These are phyloP conservation scores for Sebastes paucispinis DNA, from an alignment of 2,797 vertebrate species.

Conservation along the genomic window DNA sequence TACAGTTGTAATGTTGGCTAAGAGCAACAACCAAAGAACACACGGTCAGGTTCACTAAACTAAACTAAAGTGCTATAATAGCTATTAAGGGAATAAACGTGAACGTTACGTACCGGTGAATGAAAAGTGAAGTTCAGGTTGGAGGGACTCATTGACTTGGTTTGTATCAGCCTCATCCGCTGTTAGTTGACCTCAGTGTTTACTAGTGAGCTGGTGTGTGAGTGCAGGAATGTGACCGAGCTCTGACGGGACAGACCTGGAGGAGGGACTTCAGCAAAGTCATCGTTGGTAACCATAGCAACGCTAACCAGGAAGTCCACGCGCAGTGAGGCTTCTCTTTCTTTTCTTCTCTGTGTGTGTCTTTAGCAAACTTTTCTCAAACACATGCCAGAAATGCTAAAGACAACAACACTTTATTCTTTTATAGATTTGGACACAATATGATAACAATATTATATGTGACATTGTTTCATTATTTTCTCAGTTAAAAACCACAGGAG, in stretches of 20 bases:
- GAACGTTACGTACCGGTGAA: conserved; percentile 37
- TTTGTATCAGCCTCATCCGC: not conserved
- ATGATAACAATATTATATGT: not conserved
- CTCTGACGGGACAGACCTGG: not conserved
- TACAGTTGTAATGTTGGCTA: not conserved
- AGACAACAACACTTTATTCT: too few species aligned
- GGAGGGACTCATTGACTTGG: not conserved
- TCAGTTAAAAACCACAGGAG: not conserved
- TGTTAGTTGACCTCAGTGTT: not conserved
- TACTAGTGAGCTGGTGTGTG: not conserved
- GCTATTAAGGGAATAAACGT: not conserved
- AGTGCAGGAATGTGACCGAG: conserved; percentile 49
- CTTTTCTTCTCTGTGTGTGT: not conserved
- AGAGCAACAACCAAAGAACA: not conserved
- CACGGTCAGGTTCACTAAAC: not conserved
- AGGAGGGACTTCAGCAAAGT: conserved; percentile 42
- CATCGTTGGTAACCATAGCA: conserved; percentile 44
- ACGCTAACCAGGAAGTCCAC: conserved; percentile 54
- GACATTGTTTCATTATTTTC: not conserved
- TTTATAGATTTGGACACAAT: not conserved
- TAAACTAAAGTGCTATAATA: not conserved
- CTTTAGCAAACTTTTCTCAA: not conserved
- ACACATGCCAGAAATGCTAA: not conserved
- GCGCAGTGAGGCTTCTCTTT: too few species aligned
- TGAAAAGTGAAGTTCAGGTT: not conserved